Evolutionary conservation across 2,888 invertebrate species (phyloP).

Genomic region (Cryptophagus acutangulus): DNA sequence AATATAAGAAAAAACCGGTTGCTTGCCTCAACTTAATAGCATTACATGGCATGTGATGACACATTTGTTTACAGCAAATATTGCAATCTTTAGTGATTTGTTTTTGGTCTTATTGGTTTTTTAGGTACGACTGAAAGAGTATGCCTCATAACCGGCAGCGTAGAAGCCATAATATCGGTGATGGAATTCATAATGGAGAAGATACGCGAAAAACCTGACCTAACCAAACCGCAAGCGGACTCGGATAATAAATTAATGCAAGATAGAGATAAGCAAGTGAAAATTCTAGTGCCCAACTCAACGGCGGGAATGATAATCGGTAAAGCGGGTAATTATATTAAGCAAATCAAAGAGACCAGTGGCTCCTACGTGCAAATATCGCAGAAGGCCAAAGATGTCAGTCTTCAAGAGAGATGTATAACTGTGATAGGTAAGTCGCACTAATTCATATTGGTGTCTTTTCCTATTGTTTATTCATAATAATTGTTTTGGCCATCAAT

Average conservation of each 20-base stretch:
- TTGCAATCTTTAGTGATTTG: background rate
- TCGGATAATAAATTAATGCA: slow-evolving; percentile 75
- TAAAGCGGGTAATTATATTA: slow-evolving; percentile 93
- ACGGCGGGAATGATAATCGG: slow-evolving; percentile 98
- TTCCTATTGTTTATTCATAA: no score
- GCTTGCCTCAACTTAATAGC: no score
- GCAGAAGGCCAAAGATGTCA: slow-evolving; percentile 91
- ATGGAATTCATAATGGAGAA: slow-evolving; percentile 93
- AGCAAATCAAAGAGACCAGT: slow-evolving; percentile 90
- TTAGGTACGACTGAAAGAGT: slow-evolving; percentile 90
- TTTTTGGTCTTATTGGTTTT: no score
- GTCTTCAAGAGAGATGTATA: slow-evolving; percentile 89
- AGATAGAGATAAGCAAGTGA: slow-evolving; percentile 90
- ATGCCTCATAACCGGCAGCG: slow-evolving; percentile 86
- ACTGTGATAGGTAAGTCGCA: slow-evolving; percentile 77
- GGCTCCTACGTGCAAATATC: slow-evolving; percentile 95
- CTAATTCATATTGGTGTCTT: background rate
- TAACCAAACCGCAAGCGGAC: slow-evolving; percentile 75
- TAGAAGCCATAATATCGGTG: slow-evolving; percentile 86
- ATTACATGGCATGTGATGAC: slow-evolving; percentile 3
- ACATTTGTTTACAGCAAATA: background rate
- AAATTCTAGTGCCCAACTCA: slow-evolving; percentile 93
- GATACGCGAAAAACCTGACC: slow-evolving; percentile 90
- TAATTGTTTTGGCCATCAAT: no score
- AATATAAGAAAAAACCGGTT: no score